Percentiles rank a stretch among this genome's conserved stretches.
Conservation (phyloP, 2,888 invertebrate genomes). For the Cheilosia urbana region DNA sequence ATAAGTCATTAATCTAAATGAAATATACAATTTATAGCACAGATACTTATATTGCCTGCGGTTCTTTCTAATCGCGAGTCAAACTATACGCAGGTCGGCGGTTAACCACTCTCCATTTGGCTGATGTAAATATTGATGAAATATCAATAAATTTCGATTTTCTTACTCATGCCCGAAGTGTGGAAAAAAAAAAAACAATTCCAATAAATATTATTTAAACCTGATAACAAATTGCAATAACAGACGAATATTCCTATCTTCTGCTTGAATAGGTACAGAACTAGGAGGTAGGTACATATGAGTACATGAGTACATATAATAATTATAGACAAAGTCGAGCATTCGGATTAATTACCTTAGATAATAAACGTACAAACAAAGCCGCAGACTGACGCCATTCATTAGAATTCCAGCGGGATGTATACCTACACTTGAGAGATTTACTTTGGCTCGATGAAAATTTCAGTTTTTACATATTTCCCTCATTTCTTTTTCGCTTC, state of each 20-base stretch:
- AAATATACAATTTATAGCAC: background rate
- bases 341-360: slow-evolving; percentile 68
- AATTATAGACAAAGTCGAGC: background rate
- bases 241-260: slow-evolving; percentile 50
- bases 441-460: slow-evolving; percentile 46
- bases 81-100: background rate
- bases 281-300: slow-evolving; percentile 15
- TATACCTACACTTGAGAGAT: slow-evolving; percentile 52
- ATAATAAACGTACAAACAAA: slow-evolving; percentile 50
- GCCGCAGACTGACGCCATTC: slow-evolving; percentile 59
- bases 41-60: background rate
- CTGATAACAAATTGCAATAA: slow-evolving; percentile 60
- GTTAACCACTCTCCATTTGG: slow-evolving; percentile 10
- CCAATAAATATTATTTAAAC: slow-evolving; percentile 16
- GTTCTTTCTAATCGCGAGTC: slow-evolving; percentile 1
- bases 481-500: slow-evolving; percentile 5
- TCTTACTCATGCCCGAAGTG: slow-evolving; percentile 34
- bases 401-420: background rate
- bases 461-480: slow-evolving; percentile 4
- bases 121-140: slow-evolving; percentile 52
- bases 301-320: no score
- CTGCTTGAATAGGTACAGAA: slow-evolving; percentile 59
- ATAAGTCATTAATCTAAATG: slow-evolving; percentile 40
- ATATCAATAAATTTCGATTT: slow-evolving; percentile 52
- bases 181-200: background rate